Percentiles rank a stretch among this genome's conserved stretches.
phyloP scores from a whole-genome alignment of 1,140 invertebrate genomes.

The Drosophila simulans region DNA sequence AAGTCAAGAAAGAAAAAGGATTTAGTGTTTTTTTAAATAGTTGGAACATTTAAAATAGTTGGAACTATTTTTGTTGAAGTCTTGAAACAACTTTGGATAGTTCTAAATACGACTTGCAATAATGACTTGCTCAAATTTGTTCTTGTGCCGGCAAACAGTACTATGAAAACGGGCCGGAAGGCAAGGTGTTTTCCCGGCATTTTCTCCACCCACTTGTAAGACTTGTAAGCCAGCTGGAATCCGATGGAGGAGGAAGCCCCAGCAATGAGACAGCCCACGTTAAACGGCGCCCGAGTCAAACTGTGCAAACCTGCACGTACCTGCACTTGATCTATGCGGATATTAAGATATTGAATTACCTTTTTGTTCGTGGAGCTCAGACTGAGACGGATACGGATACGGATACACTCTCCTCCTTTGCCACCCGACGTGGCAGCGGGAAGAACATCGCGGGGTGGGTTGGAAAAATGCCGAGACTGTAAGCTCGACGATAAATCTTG shows the following conservation, averaged over 20 bases:
- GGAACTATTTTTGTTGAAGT: too few species aligned
- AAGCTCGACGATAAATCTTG: constrained; percentile 65
- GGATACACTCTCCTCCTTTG: constrained; percentile 36
- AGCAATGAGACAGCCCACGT: constrained; percentile 55
- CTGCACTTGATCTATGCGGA: constrained; percentile 82
- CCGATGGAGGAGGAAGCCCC: constrained; percentile 48
- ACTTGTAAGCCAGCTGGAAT: constrained; percentile 29
- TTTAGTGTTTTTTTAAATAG: too few species aligned
- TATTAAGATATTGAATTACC: constrained; percentile 83
- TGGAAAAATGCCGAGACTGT: constrained; percentile 56
- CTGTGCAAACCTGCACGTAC: constrained; percentile 80
- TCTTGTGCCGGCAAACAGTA: too few species aligned
- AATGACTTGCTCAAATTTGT: too few species aligned
- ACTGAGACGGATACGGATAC: constrained; percentile 38
- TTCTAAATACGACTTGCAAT: too few species aligned
- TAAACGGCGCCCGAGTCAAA: constrained; percentile 79
- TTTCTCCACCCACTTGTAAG: neutral
- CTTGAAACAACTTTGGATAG: too few species aligned
- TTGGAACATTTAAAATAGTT: too few species aligned
- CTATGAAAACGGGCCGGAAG: neutral
- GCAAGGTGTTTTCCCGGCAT: constrained; percentile 6
- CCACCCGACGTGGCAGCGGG: constrained; percentile 18
- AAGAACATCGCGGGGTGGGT: constrained; percentile 30
- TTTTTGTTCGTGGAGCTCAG: constrained; percentile 73
- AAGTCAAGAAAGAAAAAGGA: too few species aligned